Evolutionary conservation across 2,888 invertebrate species (phyloP).

Genomic region (Stenodema calcarata): DNA sequence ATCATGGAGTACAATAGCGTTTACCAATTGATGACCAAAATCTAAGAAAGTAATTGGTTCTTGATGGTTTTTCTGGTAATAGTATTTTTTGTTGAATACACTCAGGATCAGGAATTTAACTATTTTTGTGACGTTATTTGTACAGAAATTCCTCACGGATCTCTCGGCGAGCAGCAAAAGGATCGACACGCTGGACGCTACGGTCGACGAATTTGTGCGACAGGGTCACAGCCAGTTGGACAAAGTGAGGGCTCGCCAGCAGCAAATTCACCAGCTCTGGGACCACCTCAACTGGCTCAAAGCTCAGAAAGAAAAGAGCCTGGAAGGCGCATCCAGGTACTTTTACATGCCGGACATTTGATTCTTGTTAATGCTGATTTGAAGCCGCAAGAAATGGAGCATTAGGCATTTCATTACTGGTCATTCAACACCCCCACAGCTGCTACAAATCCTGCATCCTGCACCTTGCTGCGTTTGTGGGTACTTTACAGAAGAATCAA

Average conservation of each 20-base stretch:
- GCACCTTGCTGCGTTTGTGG: too few species aligned
- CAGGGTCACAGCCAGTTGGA: conserved; percentile 88
- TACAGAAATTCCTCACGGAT: conserved; percentile 91
- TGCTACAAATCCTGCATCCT: too few species aligned
- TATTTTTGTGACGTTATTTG: too few species aligned
- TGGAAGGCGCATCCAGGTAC: conserved; percentile 86
- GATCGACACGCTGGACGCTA: conserved; percentile 85
- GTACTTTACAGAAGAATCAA: too few species aligned
- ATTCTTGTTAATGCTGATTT: neutral
- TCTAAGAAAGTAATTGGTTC: too few species aligned
- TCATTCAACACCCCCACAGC: too few species aligned
- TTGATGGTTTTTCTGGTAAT: too few species aligned
- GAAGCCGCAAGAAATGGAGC: neutral
- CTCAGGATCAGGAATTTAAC: neutral
- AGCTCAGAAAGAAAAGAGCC: conserved; percentile 85
- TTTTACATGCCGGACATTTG: neutral
- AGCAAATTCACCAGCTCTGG: conserved; percentile 89
- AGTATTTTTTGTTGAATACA: neutral
- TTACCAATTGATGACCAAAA: too few species aligned
- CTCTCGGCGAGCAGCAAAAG: conserved; percentile 91
- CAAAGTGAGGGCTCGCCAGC: conserved; percentile 76
- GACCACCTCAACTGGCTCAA: conserved; percentile 84
- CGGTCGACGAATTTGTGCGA: conserved; percentile 83
- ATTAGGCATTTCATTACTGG: neutral
- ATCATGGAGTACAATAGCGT: too few species aligned